phyloP scores from a whole-genome alignment of 2,797 vertebrate species.

The Sphenopsis melanotis region DNA sequence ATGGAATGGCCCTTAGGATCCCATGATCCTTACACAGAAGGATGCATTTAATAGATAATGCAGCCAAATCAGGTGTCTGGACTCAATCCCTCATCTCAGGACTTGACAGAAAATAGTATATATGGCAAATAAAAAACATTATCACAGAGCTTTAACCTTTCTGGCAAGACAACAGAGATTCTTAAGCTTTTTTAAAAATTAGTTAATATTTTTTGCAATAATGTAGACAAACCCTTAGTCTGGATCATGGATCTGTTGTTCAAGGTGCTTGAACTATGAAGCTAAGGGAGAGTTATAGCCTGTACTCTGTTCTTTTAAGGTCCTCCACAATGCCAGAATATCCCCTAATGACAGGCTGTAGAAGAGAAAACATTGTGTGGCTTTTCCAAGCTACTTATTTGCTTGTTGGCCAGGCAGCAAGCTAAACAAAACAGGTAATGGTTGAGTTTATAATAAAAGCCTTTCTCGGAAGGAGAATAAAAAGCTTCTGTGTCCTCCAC shows the following conservation, averaged over 20 bases:
- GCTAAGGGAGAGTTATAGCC: not conserved
- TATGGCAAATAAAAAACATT: not conserved
- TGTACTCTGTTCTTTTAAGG: not conserved
- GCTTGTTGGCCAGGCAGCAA: not conserved
- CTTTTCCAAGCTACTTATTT: not conserved
- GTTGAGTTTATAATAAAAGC: not conserved
- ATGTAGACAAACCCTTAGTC: not conserved
- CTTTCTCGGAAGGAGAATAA: not conserved
- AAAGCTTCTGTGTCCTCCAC: not conserved
- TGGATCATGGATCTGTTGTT: not conserved
- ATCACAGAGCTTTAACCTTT: not conserved
- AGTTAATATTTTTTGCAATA: not conserved
- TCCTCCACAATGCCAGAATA: not conserved
- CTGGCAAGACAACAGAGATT: not conserved
- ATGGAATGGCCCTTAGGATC: not conserved
- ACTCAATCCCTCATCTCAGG: not conserved
- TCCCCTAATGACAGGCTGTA: not conserved
- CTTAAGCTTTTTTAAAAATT: not conserved
- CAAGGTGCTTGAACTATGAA: not conserved
- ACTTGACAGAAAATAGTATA: not conserved
- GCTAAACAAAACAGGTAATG: constrained; percentile 20
- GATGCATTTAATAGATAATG: not conserved
- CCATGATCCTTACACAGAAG: not conserved
- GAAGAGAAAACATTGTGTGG: not conserved
- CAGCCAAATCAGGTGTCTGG: not conserved